Conservation (phyloP, 2,113 vertebrate genomes). For the Myrmecophaga tridactyla region DNA sequence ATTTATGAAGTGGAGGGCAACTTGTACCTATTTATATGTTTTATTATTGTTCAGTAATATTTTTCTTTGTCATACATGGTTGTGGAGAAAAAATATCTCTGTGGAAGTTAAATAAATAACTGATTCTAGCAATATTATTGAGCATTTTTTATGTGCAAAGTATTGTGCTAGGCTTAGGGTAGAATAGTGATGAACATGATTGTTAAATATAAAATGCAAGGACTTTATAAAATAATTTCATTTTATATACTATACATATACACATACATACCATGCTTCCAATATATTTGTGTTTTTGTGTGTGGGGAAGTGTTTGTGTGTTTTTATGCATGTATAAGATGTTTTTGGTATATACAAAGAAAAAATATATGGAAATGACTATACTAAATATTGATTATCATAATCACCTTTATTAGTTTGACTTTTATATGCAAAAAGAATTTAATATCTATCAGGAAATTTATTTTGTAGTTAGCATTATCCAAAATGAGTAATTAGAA, state of each 20-base stretch:
- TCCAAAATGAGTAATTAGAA: not conserved
- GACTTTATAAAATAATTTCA: not conserved
- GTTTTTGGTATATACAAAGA: not conserved
- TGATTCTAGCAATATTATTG: not conserved
- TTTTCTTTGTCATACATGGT: not conserved
- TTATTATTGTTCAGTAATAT: not conserved
- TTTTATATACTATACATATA: not conserved
- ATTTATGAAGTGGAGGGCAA: not conserved
- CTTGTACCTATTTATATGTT: not conserved
- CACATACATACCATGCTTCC: not conserved
- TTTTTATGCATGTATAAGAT: not conserved
- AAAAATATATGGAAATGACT: not conserved
- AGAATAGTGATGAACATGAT: not conserved
- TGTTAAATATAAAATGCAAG: not conserved
- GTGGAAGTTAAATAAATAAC: not conserved
- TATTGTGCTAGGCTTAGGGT: not conserved
- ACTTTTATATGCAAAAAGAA: constrained; percentile 25
- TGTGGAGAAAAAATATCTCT: not conserved
- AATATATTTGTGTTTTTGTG: not conserved
- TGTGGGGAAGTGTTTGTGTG: not conserved
- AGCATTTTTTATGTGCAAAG: not conserved
- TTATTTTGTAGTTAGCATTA: not conserved
- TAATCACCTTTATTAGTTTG: not conserved
- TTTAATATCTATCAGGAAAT: not conserved
- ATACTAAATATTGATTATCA: not conserved